Evolutionary conservation across 2,888 invertebrate species (phyloP), one percentile per base, ranked within the genome.

Genomic region (Shargacucullia verbasci): DNA sequence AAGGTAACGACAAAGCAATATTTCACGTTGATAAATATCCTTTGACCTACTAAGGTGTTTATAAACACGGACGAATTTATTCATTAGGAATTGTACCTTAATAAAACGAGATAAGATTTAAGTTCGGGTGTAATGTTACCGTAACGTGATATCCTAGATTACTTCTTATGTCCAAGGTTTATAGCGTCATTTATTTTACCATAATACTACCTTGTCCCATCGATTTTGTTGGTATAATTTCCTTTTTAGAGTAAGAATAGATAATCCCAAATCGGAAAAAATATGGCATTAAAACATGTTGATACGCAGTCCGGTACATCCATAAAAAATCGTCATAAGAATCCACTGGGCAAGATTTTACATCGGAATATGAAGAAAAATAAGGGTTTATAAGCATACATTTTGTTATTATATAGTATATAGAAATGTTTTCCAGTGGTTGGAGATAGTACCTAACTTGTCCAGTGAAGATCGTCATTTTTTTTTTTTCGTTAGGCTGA

Each of bases 1-100:
- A 3, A 20, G 43, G 29, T 29, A 65, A 56, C 47, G 41, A 45
- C 40, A 53, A 43, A 47, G 44, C 45, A 46, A 58, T 71, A 68
- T 48, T 59, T 62, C 54, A 62, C 55, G 20, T 35, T 40, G 55
- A 50, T 72, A 68, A 72, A 72, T 68, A 62, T 72, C 73, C 62
- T 72, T 55, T 59, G 69, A 72, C 62, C 72, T 27, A 67, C 33
- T 61, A 38, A 50, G 37, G 25, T 57, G 53, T 61, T 65, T 55
- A 33, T 44, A 35, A 46, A 31, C 11, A 41, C 4, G 25, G 29
- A 34, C 5, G 8, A 0, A 1, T 5, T 7, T 12, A 13, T 20
- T 13, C 12, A 27, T 38, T 20, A 15, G 0, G 45, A 68, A 55
- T 20, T 52, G 10, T 31, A 61, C 62, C 39, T 13, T 56, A 48